Percentiles rank a stretch among this genome's conserved stretches.
These are phyloP conservation scores for Drosophila sp. DNA, from an alignment of 1,140 invertebrate genomes.

Conservation along the genomic window DNA sequence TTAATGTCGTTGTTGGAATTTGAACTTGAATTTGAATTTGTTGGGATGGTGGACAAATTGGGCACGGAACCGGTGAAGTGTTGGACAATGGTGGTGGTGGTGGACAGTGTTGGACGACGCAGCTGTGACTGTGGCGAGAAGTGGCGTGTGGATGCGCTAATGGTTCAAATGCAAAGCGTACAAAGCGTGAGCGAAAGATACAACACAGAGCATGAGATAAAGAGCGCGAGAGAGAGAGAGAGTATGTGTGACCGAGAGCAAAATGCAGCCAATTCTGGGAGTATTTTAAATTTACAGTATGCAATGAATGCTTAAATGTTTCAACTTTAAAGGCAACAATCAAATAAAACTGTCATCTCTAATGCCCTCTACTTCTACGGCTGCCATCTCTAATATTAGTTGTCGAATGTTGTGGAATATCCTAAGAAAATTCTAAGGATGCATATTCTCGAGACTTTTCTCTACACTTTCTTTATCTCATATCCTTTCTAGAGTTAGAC, in stretches of 20 bases:
- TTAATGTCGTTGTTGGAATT: constrained; percentile 53
- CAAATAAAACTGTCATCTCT: no score
- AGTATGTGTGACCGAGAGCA: neutral
- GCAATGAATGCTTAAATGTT: constrained; percentile 17
- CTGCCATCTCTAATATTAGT: no score
- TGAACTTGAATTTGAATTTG: constrained; percentile 27
- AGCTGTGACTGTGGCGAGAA: constrained; percentile 77
- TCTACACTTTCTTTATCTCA: no score
- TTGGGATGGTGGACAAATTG: constrained; percentile 71
- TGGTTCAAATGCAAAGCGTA: constrained; percentile 23
- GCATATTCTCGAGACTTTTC: no score
- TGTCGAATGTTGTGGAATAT: no score
- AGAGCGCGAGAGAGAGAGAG: neutral
- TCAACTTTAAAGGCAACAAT: no score
- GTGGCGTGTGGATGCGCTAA: constrained; percentile 77
- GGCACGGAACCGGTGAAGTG: constrained; percentile 84
- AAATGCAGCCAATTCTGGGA: neutral
- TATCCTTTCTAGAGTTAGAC: neutral
- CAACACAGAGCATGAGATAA: constrained; percentile 2
- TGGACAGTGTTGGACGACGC: constrained; percentile 64
- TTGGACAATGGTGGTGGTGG: no score
- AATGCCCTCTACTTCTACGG: no score
- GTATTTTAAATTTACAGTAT: constrained; percentile 27
- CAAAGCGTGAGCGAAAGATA: constrained; percentile 21
- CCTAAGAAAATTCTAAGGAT: no score